Evolutionary conservation across 2,113 vertebrate genomes (phyloP), one percentile per base, ranked within the genome.

Genomic region (Gambusia holbrooki): DNA sequence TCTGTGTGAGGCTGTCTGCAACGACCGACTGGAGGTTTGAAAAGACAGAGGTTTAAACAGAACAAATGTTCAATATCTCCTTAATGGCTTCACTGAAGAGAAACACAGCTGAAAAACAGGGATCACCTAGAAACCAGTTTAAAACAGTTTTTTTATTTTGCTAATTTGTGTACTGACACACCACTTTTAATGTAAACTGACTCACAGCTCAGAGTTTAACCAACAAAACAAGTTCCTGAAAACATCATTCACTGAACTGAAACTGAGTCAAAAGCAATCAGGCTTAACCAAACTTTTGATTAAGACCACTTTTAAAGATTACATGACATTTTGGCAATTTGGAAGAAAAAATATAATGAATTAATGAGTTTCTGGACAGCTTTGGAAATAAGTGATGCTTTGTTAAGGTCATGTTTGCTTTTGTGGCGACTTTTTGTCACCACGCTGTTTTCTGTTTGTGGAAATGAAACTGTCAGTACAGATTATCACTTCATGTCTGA

Each of bases 381-480:
- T 58, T n/a, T 25, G 51, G 51, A 58, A 58, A 58, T 58, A n/a
- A n/a, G 17, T 58, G 51, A 25, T 54, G 51, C 17, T 54, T 54
- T 54, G 2, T 54, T 0, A 9, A 54, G 17, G 5, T n/a, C 51
- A 58, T n/a, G 25, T 3, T 58, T n/a, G 17, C 51, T 58, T 58
- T 48, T 14, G 51, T n/a, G 51, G 7, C 2, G 51, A 54, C 51
- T 54, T 54, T 54, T 58, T 58, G 1, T 17, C 7, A 13, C 6
- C 27, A 28, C 58, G 14, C 5, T n/a, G 22, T 45, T 67, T 19
- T 62, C 0, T 28, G 9, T 63, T 32, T 71, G 73, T 69, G 64
- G 71, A 84, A 82, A 33, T 80, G 76, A 86, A 88, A 86, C 73
- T 40, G 8, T 17, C 0, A 6, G 6, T 11, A 15, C 51, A 25